Conservation (phyloP, 2,888 invertebrate species). For the Aphidoletes aphidimyza region DNA sequence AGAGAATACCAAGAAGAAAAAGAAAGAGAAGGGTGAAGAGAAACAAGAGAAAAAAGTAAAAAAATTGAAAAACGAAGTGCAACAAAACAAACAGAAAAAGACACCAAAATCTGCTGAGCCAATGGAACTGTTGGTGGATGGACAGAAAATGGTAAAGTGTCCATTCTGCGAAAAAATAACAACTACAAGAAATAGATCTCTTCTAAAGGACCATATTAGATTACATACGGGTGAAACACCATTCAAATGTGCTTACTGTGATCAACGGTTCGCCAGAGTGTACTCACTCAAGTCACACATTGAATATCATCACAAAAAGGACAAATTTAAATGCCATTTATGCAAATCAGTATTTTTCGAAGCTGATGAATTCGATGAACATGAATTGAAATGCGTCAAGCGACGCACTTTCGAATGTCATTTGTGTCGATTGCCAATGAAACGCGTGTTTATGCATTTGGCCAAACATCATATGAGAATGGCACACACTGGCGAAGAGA, state of each 20-base stretch:
- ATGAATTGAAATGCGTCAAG: slow-evolving; percentile 37
- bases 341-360: neutral
- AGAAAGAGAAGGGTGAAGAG: neutral
- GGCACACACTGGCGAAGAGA: neutral
- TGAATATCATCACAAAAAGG: neutral
- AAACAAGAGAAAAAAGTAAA: neutral
- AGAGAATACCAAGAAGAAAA: neutral
- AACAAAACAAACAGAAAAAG: neutral
- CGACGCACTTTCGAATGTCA: slow-evolving; percentile 13
- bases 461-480: neutral
- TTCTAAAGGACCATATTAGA: neutral
- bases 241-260: neutral
- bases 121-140: neutral
- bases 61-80: neutral
- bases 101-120: neutral
- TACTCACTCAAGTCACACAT: too few species aligned
- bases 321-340: neutral
- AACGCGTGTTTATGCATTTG: neutral
- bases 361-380: neutral
- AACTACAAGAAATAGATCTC: slow-evolving; percentile 3
- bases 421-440: neutral
- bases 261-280: neutral
- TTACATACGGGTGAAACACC: neutral
- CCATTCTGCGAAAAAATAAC: neutral
- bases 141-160: neutral